Evolutionary conservation across 2,888 invertebrate genomes (phyloP).

Genomic region (Phyto melanocephala): DNA sequence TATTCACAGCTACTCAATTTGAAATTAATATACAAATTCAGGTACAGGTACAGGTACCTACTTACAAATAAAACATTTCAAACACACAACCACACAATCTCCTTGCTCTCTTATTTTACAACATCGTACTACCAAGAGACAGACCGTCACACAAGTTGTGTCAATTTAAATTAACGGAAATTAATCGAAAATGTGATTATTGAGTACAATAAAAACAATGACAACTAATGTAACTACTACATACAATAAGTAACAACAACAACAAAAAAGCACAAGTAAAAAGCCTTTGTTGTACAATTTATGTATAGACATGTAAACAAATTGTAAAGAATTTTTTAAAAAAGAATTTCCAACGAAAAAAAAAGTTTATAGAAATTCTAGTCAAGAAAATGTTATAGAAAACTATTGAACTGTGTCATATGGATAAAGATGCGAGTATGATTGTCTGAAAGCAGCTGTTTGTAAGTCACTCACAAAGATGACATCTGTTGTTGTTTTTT

Average conservation of each 20-base stretch:
- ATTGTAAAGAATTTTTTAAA: not conserved
- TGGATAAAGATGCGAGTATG: not conserved
- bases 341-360: not conserved
- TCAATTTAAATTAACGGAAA: conserved; percentile 76
- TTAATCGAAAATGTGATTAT: conserved; percentile 57
- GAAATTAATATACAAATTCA: not conserved
- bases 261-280: not conserved
- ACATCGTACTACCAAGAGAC: not conserved
- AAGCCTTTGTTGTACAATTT: conserved; percentile 8
- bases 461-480: too few relatives aligned
- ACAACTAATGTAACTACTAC: too few relatives aligned
- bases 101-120: too few relatives aligned
- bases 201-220: conserved; percentile 18
- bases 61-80: not conserved
- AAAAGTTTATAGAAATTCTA: not conserved
- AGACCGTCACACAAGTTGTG: conserved; percentile 58
- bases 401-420: conserved; percentile 21
- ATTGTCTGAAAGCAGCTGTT: too few relatives aligned
- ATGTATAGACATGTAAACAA: conserved; percentile 23
- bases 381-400: not conserved
- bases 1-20: conserved; percentile 20
- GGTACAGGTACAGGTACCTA: not conserved
- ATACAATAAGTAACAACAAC: too few relatives aligned
- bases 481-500: too few relatives aligned
- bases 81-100: not conserved